Evolutionary conservation across 2,113 vertebrate species (phyloP), one percentile per base, ranked within the genome.

Genomic region (Urocolius indicus): DNA sequence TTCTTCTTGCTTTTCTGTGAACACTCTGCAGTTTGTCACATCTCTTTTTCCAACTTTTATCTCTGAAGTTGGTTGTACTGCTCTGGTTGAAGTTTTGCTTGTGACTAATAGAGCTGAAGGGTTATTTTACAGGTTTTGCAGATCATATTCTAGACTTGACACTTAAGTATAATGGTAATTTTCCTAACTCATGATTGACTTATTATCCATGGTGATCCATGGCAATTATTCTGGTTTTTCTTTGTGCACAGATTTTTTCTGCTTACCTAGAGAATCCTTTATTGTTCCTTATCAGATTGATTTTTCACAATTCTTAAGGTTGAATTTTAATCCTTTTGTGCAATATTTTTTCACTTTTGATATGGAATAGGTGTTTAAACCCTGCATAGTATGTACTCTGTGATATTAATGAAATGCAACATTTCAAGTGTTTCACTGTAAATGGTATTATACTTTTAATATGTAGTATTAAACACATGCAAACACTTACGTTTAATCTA

Each of bases 21-120:
- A 34, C 0, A 0, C 36, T 75, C 57, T 91, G 32, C 1, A 4
- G 19, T 82, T 86, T 8, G 34, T 73, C n/a, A 18, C 32, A 26
- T 72, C 24, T 58, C 4, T 45, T 55, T 75, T 66, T 36, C 48
- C 19, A 55, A 14, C 19, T 76, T 90, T 76, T 76, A 29, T 68
- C 34, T 26, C 30, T 65, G 34, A 65, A 65, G 34, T 68, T 94
- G 15, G 13, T 38, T 63, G 43, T 78, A 22, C 46, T 61, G 23
- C 21, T 59, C 8, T 41, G 29, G 52, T 13, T 54, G n/a, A 72
- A 67, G 61, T 73, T 66, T 32, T 78, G 46, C 46, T 55, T 73
- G 21, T 62, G 66, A n/a, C 57, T 36, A 41, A 4, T 58, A 41
- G 22, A 67, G 59, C 27, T 24, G 34, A 62, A 84, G 29, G 46